These are phyloP conservation scores for Phylloscopus collybita DNA, from an alignment of 2,797 vertebrate species.

Conservation along the genomic window DNA sequence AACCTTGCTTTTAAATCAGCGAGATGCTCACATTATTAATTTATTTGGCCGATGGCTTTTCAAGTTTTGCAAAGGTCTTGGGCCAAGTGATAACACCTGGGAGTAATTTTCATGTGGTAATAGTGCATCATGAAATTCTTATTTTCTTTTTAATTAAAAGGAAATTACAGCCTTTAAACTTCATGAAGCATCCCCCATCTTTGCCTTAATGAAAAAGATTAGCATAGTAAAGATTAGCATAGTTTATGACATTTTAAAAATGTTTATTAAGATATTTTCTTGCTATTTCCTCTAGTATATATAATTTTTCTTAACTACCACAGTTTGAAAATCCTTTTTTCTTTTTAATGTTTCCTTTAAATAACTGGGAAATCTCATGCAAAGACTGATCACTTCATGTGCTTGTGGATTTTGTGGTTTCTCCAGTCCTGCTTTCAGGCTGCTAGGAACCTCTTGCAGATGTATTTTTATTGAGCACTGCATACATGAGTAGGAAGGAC, in stretches of 20 bases:
- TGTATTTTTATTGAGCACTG: background rate
- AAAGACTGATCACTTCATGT: background rate
- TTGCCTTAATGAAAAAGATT: background rate
- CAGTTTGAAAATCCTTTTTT: background rate
- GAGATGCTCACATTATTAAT: background rate
- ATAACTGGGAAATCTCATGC: background rate
- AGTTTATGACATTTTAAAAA: background rate
- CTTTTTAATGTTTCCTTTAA: background rate
- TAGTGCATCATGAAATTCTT: background rate
- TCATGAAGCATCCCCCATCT: background rate
- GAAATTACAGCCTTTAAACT: background rate
- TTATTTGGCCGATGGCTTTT: background rate
- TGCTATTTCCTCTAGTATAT: background rate
- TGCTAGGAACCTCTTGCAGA: background rate
- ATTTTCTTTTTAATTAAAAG: background rate
- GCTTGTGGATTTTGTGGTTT: slow-evolving; percentile 32
- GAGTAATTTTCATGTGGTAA: slow-evolving; percentile 8
- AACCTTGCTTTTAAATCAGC: background rate
- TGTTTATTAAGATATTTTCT: background rate
- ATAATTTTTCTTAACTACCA: background rate
- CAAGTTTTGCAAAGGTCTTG: background rate
- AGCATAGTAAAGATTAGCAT: background rate
- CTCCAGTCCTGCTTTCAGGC: background rate
- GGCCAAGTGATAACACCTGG: slow-evolving; percentile 13
- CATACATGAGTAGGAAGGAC: background rate